A percentile compares a stretch with the other conserved stretches of the same genome.
Evolutionary conservation across 2,797 vertebrate species (phyloP).

Genomic region (Halcyon badia): DNA sequence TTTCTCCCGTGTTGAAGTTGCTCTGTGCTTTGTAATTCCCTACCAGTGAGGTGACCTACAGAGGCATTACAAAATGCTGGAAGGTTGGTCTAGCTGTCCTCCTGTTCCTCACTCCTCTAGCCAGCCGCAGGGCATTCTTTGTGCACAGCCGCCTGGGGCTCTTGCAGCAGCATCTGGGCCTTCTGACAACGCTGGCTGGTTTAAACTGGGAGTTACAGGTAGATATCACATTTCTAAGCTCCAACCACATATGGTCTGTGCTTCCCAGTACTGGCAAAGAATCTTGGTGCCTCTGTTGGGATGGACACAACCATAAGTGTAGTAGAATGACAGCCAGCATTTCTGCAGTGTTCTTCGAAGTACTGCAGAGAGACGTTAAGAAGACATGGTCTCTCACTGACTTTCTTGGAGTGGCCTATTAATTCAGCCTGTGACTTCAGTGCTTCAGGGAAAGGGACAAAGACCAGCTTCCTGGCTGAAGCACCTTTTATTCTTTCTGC

Average conservation of each 20-base stretch:
- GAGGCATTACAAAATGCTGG: background rate
- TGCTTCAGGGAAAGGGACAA: background rate
- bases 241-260: background rate
- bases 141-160: background rate
- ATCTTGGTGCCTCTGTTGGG: background rate
- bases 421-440: background rate
- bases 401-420: background rate
- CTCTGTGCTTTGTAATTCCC: background rate
- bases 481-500: background rate
- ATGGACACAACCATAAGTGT: background rate
- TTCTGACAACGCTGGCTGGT: background rate
- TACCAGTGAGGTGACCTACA: background rate
- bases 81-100: background rate
- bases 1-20: background rate
- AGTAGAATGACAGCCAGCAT: background rate
- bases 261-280: background rate
- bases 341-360: background rate
- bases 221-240: background rate
- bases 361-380: rapidly evolving
- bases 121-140: background rate
- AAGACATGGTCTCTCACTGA: background rate
- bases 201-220: background rate
- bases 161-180: background rate
- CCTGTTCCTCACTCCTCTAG: background rate
- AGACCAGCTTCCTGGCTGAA: background rate